Percentiles rank a stretch among this genome's conserved stretches.
Evolutionary conservation across 2,888 invertebrate genomes (phyloP).

Genomic region (Venusia cambrica): DNA sequence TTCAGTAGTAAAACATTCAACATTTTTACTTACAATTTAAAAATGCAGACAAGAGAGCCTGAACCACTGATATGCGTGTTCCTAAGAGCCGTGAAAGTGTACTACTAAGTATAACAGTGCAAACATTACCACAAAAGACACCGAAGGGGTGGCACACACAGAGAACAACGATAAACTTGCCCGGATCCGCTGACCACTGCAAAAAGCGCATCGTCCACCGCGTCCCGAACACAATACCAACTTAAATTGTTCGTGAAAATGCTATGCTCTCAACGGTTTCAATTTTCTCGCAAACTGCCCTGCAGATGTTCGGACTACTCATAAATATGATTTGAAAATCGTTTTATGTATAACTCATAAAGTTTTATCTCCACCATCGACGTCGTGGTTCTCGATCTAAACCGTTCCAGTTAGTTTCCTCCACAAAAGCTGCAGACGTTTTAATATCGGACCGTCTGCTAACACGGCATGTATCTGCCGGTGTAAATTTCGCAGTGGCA

Average conservation of each 20-base stretch:
- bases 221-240: conserved; percentile 67
- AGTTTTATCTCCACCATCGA: conserved; percentile 69
- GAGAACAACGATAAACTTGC: conserved; percentile 65
- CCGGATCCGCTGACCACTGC: conserved; percentile 61
- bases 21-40: neutral
- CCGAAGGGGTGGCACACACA: conserved; percentile 42
- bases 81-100: conserved; percentile 34
- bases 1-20: neutral
- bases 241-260: conserved; percentile 78
- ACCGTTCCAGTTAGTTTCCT: conserved; percentile 68
- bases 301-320: conserved; percentile 72
- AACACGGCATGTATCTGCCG: conserved; percentile 56
- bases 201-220: conserved; percentile 64
- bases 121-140: conserved; percentile 54
- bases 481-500: conserved; percentile 68
- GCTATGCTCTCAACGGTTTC: conserved; percentile 75
- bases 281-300: conserved; percentile 74
- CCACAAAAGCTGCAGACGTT: conserved; percentile 75
- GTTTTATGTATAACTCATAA: conserved; percentile 79
- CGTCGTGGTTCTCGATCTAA: conserved; percentile 57
- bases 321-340: conserved; percentile 80
- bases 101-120: conserved; percentile 43
- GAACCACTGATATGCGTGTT: conserved; percentile 17
- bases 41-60: conserved; percentile 10
- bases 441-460: conserved; percentile 71